These are phyloP conservation scores for human DNA, from an alignment of 2,113 vertebrate species.

Conservation along the genomic window DNA sequence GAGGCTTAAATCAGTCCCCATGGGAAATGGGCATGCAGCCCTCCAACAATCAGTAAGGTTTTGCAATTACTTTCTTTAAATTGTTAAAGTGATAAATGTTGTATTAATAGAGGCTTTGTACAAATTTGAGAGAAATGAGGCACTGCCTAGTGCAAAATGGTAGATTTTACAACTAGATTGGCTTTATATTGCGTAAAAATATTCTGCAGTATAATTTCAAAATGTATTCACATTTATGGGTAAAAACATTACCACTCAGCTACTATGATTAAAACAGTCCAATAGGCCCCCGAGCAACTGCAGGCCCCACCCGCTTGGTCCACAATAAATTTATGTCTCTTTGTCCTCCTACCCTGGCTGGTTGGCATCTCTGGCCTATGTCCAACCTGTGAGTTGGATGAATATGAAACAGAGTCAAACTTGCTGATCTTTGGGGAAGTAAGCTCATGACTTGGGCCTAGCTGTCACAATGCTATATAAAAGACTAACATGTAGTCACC, in stretches of 20 bases:
- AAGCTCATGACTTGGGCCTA: not conserved
- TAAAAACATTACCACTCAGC: not conserved
- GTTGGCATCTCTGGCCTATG: not conserved
- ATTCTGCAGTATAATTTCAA: not conserved
- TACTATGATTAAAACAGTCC: not conserved
- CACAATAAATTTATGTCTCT: not conserved
- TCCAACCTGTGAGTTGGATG: not conserved
- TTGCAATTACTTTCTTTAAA: not conserved
- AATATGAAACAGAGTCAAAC: not conserved
- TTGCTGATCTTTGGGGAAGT: not conserved
- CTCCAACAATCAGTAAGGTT: not conserved
- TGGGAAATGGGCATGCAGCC: not conserved
- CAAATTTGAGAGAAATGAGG: not conserved
- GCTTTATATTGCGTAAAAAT: not conserved
- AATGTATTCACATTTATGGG: not conserved
- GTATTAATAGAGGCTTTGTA: not conserved
- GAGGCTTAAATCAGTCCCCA: not conserved
- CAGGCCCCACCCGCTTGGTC: not conserved
- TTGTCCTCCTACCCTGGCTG: not conserved
- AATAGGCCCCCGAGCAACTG: not conserved
- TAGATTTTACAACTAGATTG: not conserved
- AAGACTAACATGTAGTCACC: not conserved
- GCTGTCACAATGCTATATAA: not conserved
- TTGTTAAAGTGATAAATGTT: slow-evolving; percentile 12
- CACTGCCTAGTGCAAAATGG: not conserved